Percentiles rank a stretch among this genome's conserved stretches.
These are phyloP conservation scores for Synergus gifuensis DNA, from an alignment of 2,888 invertebrate genomes.

Conservation along the genomic window DNA sequence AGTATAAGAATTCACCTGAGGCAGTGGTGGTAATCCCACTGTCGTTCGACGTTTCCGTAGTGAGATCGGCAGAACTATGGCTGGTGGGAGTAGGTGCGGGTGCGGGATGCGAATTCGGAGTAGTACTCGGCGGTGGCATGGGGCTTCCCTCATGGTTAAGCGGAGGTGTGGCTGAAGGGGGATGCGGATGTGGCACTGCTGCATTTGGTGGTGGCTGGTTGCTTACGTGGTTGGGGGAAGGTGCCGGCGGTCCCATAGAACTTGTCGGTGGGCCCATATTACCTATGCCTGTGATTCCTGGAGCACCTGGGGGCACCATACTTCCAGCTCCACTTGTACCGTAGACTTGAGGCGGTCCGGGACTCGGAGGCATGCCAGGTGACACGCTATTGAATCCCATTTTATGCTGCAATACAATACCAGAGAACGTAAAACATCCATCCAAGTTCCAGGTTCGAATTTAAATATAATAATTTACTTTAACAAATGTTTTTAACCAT, in stretches of 20 bases:
- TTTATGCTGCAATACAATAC: conserved; percentile 81
- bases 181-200: conserved; percentile 61
- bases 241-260: conserved; percentile 82
- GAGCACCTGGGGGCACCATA: conserved; percentile 79
- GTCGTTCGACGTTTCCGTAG: conserved; percentile 78
- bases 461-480: background rate
- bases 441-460: background rate
- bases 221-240: conserved; percentile 79
- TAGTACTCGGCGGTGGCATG: conserved; percentile 81
- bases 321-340: conserved; percentile 79
- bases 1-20: conserved; percentile 72
- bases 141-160: conserved; percentile 74
- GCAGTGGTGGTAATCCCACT: conserved; percentile 83
- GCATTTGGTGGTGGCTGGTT: conserved; percentile 63
- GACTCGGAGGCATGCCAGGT: conserved; percentile 81
- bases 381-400: conserved; percentile 81
- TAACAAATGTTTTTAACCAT: too few species aligned
- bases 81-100: conserved; percentile 71
- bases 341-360: conserved; percentile 81
- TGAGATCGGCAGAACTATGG: conserved; percentile 69
- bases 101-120: conserved; percentile 77
- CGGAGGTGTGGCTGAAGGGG: conserved; percentile 73
- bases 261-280: conserved; percentile 83
- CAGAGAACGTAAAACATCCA: background rate
- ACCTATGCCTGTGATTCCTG: conserved; percentile 70